Base-by-base conservation (phyloP, 2,797 vertebrate species). In the Gadopsis bispinosus region DNA sequence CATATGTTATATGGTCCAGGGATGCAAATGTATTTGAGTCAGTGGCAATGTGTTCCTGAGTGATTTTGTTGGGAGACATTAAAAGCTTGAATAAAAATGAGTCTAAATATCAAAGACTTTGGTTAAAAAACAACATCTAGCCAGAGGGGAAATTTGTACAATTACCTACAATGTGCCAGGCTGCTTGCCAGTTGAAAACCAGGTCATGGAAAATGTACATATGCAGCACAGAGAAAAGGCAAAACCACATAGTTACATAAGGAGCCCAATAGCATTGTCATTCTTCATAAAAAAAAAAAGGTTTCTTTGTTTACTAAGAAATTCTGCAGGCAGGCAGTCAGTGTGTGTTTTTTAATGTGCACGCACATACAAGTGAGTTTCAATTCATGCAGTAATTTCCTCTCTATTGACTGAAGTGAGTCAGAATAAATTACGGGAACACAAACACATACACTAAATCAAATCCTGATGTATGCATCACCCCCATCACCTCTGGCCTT, bases 181-280 rank as follows among this genome's bases (percentile, higher is more conserved):
- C 82, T 58, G 50, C 31, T 51, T 77, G 87, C 87, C 85, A 85
- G 65, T 71, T 83, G 45, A 75, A 87, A 89, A 85, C 20, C 79
- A 83, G 83, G 76, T 89, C 85, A 92, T 91, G 92, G 87, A 92
- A 92, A 92, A 81, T 78, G 72, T 80, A 77, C 76, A 89, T 71
- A 80, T 69, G 43, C 73, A 84, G 60, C 39, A 62, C 4, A 74
- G 83, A 85, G 69, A 82, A 80, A 75, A 81, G 64, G 77, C 76
- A 77, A 80, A 88, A 80, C 81, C 69, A 64, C 79, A 83, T 4
- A 69, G 73, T 83, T 85, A 82, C 83, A 88, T 75, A 73, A 88
- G 65, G 13, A 58, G 56, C 78, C 73, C 62, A 84, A 66, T 14
- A 43, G 77, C 59, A 84, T 75, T 83, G 85, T 89, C 71, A 68